Base-by-base conservation (phyloP, 1,140 invertebrate genomes). In the Tribolium castaneum region DNA sequence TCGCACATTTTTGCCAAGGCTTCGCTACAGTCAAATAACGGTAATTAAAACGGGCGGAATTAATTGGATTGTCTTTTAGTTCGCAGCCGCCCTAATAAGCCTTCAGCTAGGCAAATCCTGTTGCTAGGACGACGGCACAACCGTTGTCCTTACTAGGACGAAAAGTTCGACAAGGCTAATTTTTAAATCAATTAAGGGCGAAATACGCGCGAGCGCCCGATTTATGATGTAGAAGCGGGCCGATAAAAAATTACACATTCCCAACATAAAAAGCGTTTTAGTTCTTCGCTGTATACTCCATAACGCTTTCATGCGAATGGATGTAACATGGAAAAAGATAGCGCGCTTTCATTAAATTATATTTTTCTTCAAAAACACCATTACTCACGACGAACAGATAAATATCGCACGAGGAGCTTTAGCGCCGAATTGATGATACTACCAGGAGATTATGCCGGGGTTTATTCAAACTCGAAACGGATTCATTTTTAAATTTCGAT, bases 1-100 rank as follows among this genome's bases (percentile, higher is more conserved):
- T 91, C 90, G 82, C 90, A 92, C 80, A 90, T 86, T 73, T 88
- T 86, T 66, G 88, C 87, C 73, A 92, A 84, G 34, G 90, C 89
- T 80, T 90, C 89, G 70, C 89, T 90, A 85, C 56, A 66, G 30
- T 66, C 30, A 35, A 66, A 66, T 34, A 34, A 66, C 19, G 59
- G 59, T 35, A 66, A 66, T 66, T 66, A 66, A 66, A 66, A 66
- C 34, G 30, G 34, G 59, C 59, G 59, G 59, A 66, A 66, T 66
- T 66, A 66, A 66, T 66, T 66, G 59, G 59, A 66, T 66, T 66
- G 59, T 66, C 59, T 66, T 66, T 66, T 66, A 66, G 59, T 66
- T 66, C 6, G 59, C 30, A 66, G 59, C n/a, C 59, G 59, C 54
- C 13, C 12, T 66, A 66, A 66, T 66, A 66, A 66, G 59, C 30